Evolutionary conservation across 2,888 invertebrate genomes (phyloP), one percentile per base, ranked within the genome.

Genomic region (Mythimna impura): DNA sequence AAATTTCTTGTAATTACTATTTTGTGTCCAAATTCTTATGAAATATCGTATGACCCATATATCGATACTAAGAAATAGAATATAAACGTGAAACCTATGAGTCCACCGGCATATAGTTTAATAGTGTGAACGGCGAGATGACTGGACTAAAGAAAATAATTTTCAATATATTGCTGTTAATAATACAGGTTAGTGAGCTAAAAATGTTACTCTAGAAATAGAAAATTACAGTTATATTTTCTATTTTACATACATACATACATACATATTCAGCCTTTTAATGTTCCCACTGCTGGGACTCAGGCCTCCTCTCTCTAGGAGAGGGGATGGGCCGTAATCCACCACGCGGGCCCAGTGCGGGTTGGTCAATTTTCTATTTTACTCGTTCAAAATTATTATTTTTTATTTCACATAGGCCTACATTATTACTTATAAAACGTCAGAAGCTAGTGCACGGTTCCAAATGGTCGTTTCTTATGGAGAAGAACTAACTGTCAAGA

Each of bases 101-200:
- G 2, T 60, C 17, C 20, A 52, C 0, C 5, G 57, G 14, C 84
- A 83, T 62, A 73, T 50, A 4, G 25, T n/a, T n/a, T n/a, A 73
- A 73, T 25, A 17, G 54, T 67, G 70, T 55, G 50, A 14, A 72
- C 60, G 55, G n/a, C 58, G 58, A 66, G 73, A 86, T 85, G 86
- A 43, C 66, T 69, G 58, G 60, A 54, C 43, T 61, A 25, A 81
- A 66, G 52, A 57, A 70, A 73, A 64, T 66, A 0, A 22, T 73
- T 7, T n/a, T 58, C 0, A 64, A 57, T n/a, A 62, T 67, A 66
- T 36, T 71, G 34, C 66, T 85, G 14, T 63, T 73, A 17, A 60
- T 67, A 47, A 64, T 68, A 47, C 83, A 81, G 85, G 79, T 83
- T 34, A 78, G 84, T 83, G 25, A 71, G 50, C 20, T 47, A 8